Conservation (phyloP, 2,113 vertebrate genomes). For the Rhizomys pruinosus region DNA sequence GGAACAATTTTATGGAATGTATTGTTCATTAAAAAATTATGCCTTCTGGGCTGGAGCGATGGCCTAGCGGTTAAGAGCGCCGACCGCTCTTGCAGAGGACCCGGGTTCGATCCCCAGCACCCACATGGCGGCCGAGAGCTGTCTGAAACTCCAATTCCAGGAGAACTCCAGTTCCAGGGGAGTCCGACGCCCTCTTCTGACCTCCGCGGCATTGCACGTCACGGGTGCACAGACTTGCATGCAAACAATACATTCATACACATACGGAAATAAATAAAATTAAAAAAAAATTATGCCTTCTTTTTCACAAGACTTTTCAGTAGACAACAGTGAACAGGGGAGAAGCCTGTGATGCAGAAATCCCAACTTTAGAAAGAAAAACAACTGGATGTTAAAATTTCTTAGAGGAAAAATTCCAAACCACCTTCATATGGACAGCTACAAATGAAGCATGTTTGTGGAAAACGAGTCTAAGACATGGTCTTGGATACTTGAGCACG, state of each 20-base stretch:
- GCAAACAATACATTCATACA: too few species aligned
- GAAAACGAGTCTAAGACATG: slow-evolving; percentile 16
- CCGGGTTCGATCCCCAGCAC: too few species aligned
- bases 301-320: neutral
- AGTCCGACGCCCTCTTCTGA: too few species aligned
- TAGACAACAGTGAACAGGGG: neutral
- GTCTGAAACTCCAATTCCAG: too few species aligned
- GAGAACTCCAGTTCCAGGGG: too few species aligned
- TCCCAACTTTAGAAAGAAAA: neutral
- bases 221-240: too few species aligned
- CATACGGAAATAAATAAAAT: too few species aligned
- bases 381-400: neutral
- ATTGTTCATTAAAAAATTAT: neutral
- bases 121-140: too few species aligned
- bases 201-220: too few species aligned
- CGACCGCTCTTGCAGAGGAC: too few species aligned
- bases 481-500: neutral
- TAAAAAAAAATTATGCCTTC: neutral
- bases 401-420: neutral
- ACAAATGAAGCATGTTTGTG: neutral
- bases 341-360: neutral
- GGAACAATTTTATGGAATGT: neutral
- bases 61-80: too few species aligned
- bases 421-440: slow-evolving; percentile 20
- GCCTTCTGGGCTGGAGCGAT: too few species aligned